phyloP scores from a whole-genome alignment of 2,888 invertebrate genomes.

The Caenorhabditis plicata region DNA sequence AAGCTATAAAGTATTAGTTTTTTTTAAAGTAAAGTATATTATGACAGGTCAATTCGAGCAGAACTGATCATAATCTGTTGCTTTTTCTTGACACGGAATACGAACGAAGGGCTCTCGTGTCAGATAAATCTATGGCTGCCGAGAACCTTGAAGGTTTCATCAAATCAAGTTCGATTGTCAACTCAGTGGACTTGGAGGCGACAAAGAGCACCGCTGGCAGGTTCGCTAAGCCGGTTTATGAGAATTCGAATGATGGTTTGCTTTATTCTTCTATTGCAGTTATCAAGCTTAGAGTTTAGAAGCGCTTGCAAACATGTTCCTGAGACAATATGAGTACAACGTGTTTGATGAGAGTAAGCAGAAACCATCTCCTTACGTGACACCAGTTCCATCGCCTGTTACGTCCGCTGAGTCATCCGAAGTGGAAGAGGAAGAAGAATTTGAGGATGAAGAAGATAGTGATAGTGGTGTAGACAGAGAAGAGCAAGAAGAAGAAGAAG shows the following conservation, averaged over 20 bases:
- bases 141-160: conserved; percentile 8
- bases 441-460: too few relatives aligned
- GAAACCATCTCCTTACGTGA: background rate
- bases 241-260: too few relatives aligned
- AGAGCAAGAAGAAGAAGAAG: too few relatives aligned
- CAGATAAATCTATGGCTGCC: conserved; percentile 12
- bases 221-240: too few relatives aligned
- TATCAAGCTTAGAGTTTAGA: too few relatives aligned
- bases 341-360: conserved; percentile 1
- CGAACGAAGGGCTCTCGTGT: conserved; percentile 29
- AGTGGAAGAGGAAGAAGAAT: too few relatives aligned
- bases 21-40: background rate
- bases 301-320: too few relatives aligned
- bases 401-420: too few relatives aligned
- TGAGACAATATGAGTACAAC: conserved; percentile 3
- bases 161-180: conserved; percentile 9
- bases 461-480: too few relatives aligned
- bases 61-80: conserved; percentile 32
- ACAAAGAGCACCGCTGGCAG: too few relatives aligned
- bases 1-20: background rate
- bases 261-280: too few relatives aligned
- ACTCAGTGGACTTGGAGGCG: too few relatives aligned
- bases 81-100: conserved; percentile 34
- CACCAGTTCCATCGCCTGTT: conserved; percentile 1
- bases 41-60: conserved; percentile 4